Percentiles rank a stretch among this genome's conserved stretches.
Conservation (phyloP, 2,797 vertebrate genomes). For the Gallinago solitaria region DNA sequence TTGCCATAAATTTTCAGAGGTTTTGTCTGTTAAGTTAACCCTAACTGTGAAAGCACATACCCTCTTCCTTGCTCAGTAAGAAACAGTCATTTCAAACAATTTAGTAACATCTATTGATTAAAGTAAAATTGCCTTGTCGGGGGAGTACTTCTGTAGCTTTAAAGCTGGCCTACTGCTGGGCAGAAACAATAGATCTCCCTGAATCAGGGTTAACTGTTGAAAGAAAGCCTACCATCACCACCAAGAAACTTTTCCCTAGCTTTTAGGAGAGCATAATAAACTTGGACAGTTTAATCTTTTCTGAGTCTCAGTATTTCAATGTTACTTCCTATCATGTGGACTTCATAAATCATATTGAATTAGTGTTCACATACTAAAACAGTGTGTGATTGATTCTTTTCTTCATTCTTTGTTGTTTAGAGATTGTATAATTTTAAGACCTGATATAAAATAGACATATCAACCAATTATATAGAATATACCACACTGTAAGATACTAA, state of each 20-base stretch:
- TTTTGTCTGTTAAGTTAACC: neutral
- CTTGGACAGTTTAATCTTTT: neutral
- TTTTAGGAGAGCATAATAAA: neutral
- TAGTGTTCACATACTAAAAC: neutral
- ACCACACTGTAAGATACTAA: neutral
- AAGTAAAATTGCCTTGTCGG: neutral
- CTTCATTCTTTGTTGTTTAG: neutral
- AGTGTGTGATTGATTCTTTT: neutral
- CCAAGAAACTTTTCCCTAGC: neutral
- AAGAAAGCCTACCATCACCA: neutral
- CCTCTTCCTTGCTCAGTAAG: neutral
- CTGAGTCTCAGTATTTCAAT: neutral
- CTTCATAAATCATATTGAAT: neutral
- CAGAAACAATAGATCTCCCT: neutral
- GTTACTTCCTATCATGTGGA: neutral
- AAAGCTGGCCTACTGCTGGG: neutral
- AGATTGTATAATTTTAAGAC: neutral
- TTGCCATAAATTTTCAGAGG: neutral
- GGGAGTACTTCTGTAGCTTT: neutral
- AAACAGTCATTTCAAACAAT: neutral
- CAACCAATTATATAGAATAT: neutral
- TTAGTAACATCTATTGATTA: neutral
- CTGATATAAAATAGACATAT: neutral
- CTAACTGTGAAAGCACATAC: neutral
- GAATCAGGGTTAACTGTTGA: neutral